A percentile compares a stretch with the other conserved stretches of the same genome.
These are phyloP conservation scores for Euproctis similis DNA, from an alignment of 2,888 invertebrate species.

Conservation along the genomic window DNA sequence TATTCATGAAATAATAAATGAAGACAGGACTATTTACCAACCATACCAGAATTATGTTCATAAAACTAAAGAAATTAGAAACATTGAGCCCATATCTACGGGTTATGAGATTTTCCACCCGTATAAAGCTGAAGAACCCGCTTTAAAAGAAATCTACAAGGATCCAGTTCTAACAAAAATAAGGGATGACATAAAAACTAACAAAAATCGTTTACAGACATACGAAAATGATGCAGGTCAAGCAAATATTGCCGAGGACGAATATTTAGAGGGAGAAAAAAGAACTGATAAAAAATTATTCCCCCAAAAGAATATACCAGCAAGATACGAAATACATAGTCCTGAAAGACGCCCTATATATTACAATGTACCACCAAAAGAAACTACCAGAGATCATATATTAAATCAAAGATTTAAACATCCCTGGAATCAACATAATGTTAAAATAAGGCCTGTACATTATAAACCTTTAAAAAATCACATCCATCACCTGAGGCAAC, in stretches of 20 bases:
- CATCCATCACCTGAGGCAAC: conserved; percentile 51
- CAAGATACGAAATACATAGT: conserved; percentile 52
- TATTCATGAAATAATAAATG: conserved; percentile 44
- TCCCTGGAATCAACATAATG: conserved; percentile 59
- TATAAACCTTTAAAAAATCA: conserved; percentile 61
- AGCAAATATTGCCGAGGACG: conserved; percentile 43
- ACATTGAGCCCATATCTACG: conserved; percentile 36
- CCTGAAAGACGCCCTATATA: conserved; percentile 57
- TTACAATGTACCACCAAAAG: conserved; percentile 36
- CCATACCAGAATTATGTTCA: conserved; percentile 46
- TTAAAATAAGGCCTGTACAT: conserved; percentile 58
- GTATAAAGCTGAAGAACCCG: conserved; percentile 56
- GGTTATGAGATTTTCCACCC: conserved; percentile 64
- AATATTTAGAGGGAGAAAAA: conserved; percentile 55
- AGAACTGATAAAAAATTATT: conserved; percentile 49
- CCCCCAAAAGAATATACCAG: conserved; percentile 50
- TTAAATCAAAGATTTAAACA: conserved; percentile 58
- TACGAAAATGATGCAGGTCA: conserved; percentile 54
- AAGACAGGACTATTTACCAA: conserved; percentile 30
- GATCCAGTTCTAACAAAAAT: conserved; percentile 55
- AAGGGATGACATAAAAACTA: conserved; percentile 44
- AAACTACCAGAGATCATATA: conserved; percentile 36
- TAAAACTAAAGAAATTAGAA: conserved; percentile 24
- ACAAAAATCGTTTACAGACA: conserved; percentile 43
- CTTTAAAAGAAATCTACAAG: conserved; percentile 48